Evolutionary conservation across 2,113 vertebrate genomes (phyloP).

Genomic region (Xiphophorus hellerii): DNA sequence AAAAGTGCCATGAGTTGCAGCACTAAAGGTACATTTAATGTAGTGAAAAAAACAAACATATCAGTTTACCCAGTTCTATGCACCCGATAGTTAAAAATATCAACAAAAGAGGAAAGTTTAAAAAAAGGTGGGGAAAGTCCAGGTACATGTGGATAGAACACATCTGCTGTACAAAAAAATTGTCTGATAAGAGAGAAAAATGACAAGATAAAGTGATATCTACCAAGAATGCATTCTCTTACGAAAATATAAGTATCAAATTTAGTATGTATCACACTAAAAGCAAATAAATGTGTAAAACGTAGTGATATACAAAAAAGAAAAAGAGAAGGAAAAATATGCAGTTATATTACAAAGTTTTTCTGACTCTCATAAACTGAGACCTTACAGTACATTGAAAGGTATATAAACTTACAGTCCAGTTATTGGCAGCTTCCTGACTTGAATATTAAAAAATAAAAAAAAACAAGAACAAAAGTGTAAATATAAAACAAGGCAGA

Average conservation of each 20-base stretch:
- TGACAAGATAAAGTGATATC: slow-evolving; percentile 99
- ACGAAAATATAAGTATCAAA: slow-evolving; percentile 99
- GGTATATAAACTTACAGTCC: slow-evolving; percentile 98
- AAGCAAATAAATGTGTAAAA: slow-evolving; percentile 98
- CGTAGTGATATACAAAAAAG: slow-evolving; percentile 92
- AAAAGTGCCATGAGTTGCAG: slow-evolving; percentile 99
- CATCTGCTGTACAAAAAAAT: slow-evolving; percentile 97
- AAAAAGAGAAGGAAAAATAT: slow-evolving; percentile 79
- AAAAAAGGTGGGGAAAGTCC: slow-evolving; percentile 72
- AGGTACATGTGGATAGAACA: slow-evolving; percentile 95
- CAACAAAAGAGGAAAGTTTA: slow-evolving; percentile 85
- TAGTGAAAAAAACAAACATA: slow-evolving; percentile 86
- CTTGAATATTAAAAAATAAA: slow-evolving; percentile 86
- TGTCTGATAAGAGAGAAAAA: slow-evolving; percentile 84
- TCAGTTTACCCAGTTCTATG: slow-evolving; percentile 98
- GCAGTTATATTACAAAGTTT: slow-evolving; percentile 92
- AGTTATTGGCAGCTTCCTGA: slow-evolving; percentile 91
- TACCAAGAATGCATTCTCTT: slow-evolving; percentile 99
- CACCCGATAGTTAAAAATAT: slow-evolving; percentile 98
- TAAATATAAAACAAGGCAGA: slow-evolving; percentile 92
- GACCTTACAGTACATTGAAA: slow-evolving; percentile 98
- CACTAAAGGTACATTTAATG: slow-evolving; percentile 96
- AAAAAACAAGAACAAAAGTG: slow-evolving; percentile 79
- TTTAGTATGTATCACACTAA: slow-evolving; percentile 99
- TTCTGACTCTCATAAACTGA: slow-evolving; percentile 95